Percentiles rank a stretch among this genome's conserved stretches.
phyloP scores from a whole-genome alignment of 2,797 vertebrate species.

The Xiphorhynchus erythropygius region DNA sequence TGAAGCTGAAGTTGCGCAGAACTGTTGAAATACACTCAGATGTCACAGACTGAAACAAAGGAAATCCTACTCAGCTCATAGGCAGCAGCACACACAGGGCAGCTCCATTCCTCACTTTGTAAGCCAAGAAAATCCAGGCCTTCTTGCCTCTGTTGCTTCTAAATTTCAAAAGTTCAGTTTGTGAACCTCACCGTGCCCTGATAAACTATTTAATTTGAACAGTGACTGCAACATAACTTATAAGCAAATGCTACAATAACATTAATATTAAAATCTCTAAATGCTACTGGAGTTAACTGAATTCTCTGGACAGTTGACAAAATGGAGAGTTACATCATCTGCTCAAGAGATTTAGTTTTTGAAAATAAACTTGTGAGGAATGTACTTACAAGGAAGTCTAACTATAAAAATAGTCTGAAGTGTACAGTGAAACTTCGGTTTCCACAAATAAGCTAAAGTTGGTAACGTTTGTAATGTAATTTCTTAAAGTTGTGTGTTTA shows the following conservation, averaged over 20 bases:
- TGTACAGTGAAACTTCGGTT: background rate
- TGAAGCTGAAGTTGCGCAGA: background rate
- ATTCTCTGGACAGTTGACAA: background rate
- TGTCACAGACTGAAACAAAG: background rate
- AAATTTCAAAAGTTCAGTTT: slow-evolving; percentile 23
- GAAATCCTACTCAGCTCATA: background rate
- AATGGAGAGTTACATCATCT: background rate
- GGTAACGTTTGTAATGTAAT: background rate
- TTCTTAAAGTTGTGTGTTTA: background rate
- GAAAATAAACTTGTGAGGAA: background rate
- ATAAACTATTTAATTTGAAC: background rate
- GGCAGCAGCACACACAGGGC: background rate
- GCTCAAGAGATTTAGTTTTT: background rate
- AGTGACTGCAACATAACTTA: background rate
- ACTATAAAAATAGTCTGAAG: background rate
- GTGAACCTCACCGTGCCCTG: background rate
- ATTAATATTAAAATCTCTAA: background rate
- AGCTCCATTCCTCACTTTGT: background rate
- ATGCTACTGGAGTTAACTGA: background rate
- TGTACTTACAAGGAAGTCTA: background rate
- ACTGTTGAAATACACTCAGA: background rate
- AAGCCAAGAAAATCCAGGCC: slow-evolving; percentile 4
- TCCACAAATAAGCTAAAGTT: background rate
- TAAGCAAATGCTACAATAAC: background rate
- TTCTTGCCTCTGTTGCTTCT: background rate